Evolutionary conservation across 2,113 vertebrate species (phyloP).

Genomic region (Coryphaenoides rupestris): DNA sequence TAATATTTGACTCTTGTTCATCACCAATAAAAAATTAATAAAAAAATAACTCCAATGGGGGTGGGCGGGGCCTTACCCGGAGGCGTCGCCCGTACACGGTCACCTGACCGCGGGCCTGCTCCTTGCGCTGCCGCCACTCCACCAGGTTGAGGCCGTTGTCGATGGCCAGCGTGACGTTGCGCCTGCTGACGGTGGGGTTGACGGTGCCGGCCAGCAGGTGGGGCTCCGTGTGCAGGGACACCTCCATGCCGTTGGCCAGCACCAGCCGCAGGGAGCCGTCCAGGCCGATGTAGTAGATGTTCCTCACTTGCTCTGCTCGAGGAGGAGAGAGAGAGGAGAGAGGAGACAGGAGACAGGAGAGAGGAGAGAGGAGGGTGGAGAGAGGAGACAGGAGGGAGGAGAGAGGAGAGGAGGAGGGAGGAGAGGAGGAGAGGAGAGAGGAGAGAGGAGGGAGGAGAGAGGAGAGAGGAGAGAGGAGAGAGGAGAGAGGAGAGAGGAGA

Average conservation of each 20-base stretch:
- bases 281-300: slow-evolving; percentile 94
- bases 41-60: too few species aligned
- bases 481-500: slow-evolving; percentile 21
- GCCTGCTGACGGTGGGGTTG: slow-evolving; percentile 93
- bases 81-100: slow-evolving; percentile 94
- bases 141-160: slow-evolving; percentile 96
- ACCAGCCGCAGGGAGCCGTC: slow-evolving; percentile 91
- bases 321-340: slow-evolving; percentile 17
- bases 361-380: slow-evolving; percentile 21
- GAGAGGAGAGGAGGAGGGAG: slow-evolving; percentile 16
- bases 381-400: slow-evolving; percentile 17
- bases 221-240: slow-evolving; percentile 92
- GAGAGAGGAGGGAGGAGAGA: too few species aligned
- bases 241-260: slow-evolving; percentile 95
- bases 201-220: slow-evolving; percentile 93
- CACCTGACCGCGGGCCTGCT: slow-evolving; percentile 92
- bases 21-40: too few species aligned
- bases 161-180: slow-evolving; percentile 93
- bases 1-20: too few species aligned
- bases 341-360: slow-evolving; percentile 21
- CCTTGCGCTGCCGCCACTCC: slow-evolving; percentile 97
- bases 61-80: slow-evolving; percentile 76
- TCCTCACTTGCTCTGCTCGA: slow-evolving; percentile 96
- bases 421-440: too few species aligned
- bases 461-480: slow-evolving; percentile 17